Evolutionary conservation across 30 jellyfish, hydroid and myxozoan species (phyloP).

Genomic region (Mastigias papua): DNA sequence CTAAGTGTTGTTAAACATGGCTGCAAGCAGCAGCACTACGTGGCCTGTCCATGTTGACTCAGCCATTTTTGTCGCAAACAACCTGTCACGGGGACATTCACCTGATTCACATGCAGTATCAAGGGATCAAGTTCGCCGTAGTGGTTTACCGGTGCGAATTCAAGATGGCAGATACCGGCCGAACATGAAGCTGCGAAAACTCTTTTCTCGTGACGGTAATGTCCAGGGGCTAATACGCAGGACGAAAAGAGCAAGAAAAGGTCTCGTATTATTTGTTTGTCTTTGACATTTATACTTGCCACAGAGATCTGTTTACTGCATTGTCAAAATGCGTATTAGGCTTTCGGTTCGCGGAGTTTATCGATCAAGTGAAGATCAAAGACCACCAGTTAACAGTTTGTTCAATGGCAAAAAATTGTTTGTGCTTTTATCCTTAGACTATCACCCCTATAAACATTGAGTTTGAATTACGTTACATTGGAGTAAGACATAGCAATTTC

Average conservation of each 20-base stretch:
- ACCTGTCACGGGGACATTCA: slow-evolving; percentile 57
- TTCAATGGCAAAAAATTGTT: too few species aligned
- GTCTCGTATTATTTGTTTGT: neutral
- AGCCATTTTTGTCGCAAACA: slow-evolving; percentile 38
- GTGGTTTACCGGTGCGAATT: slow-evolving; percentile 63
- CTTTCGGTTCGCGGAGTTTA: neutral
- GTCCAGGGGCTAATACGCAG: slow-evolving; percentile 53
- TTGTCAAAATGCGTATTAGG: neutral
- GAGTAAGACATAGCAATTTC: too few species aligned
- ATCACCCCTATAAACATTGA: too few species aligned
- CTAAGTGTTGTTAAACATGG: slow-evolving; percentile 19
- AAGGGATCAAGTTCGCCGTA: slow-evolving; percentile 46
- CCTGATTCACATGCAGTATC: slow-evolving; percentile 17
- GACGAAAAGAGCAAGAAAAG: slow-evolving; percentile 43
- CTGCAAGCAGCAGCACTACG: slow-evolving; percentile 4
- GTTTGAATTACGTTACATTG: too few species aligned
- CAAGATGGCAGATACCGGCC: slow-evolving; percentile 48
- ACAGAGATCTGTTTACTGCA: neutral
- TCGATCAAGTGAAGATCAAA: neutral
- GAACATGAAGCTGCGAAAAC: slow-evolving; percentile 66
- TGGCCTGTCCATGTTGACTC: slow-evolving; percentile 34
- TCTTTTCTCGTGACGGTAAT: slow-evolving; percentile 67
- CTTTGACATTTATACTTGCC: neutral
- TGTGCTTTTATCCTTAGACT: too few species aligned
- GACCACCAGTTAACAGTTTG: slow-evolving; percentile 7